These are phyloP conservation scores for Drosophila biarmipes DNA, from an alignment of 1,140 invertebrate species.

Conservation along the genomic window DNA sequence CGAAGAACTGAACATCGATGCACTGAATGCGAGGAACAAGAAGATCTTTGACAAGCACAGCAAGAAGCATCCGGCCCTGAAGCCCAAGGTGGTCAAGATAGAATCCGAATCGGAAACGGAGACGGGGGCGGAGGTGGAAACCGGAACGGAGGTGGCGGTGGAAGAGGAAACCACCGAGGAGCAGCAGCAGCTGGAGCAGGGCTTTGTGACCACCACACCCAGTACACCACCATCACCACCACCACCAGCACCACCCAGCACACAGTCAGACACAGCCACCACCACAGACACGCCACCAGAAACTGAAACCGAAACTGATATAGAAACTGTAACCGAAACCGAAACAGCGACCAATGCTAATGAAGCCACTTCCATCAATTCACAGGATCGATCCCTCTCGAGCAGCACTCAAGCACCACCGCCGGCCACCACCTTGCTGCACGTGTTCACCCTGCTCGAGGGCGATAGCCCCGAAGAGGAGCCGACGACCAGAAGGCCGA, in stretches of 20 bases:
- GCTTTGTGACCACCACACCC: constrained; percentile 74
- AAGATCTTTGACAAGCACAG: constrained; percentile 85
- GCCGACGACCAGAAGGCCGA: constrained; percentile 19
- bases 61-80: constrained; percentile 81
- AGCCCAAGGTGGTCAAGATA: constrained; percentile 61
- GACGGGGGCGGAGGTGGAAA: constrained; percentile 33
- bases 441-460: constrained; percentile 85
- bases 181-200: constrained; percentile 37
- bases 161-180: constrained; percentile 24
- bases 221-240: constrained; percentile 65
- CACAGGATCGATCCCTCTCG: constrained; percentile 47
- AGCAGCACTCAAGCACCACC: constrained; percentile 73
- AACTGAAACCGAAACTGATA: constrained; percentile 33
- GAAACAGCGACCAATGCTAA: constrained; percentile 65
- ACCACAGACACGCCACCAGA: constrained; percentile 55
- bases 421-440: constrained; percentile 85
- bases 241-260: constrained; percentile 60
- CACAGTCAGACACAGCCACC: constrained; percentile 50
- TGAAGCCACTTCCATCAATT: constrained; percentile 77
- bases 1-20: constrained; percentile 84
- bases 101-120: constrained; percentile 35
- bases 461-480: constrained; percentile 56
- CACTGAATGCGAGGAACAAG: constrained; percentile 85
- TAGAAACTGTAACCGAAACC: constrained; percentile 25
- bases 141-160: constrained; percentile 36